Evolutionary conservation across 2,113 vertebrate species (phyloP).

Genomic region (Delphinus delphis): DNA sequence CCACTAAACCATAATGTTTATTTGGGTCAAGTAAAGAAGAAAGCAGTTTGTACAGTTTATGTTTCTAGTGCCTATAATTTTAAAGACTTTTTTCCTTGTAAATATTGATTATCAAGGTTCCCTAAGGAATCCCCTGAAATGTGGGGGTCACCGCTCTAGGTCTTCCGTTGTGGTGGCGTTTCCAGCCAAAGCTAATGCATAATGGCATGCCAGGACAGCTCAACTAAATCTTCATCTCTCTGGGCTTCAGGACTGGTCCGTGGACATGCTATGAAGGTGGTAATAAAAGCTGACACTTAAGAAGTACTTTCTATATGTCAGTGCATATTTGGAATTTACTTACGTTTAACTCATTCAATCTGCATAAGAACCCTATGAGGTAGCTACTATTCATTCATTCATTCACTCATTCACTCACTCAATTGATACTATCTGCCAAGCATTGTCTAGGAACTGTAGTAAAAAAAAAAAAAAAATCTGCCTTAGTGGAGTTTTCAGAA

Average conservation of each 20-base stretch:
- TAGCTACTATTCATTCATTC: background rate
- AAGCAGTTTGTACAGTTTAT: background rate
- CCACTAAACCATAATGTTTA: background rate
- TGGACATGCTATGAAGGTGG: background rate
- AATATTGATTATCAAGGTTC: background rate
- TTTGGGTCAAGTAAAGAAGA: background rate
- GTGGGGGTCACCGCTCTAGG: background rate
- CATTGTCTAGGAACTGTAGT: background rate
- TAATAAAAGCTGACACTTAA: background rate
- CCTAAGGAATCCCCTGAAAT: background rate
- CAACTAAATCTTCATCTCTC: background rate
- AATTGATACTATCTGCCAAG: background rate
- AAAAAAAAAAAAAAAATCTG: background rate
- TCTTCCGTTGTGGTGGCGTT: background rate
- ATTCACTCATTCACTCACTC: background rate
- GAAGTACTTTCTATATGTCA: background rate
- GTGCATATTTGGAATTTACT: background rate
- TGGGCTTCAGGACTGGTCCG: background rate
- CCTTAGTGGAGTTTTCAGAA: background rate
- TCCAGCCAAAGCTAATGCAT: background rate
- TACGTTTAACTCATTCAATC: background rate
- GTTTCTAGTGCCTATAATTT: background rate
- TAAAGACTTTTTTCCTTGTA: background rate
- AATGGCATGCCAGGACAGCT: background rate
- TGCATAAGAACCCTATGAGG: background rate